Base-by-base conservation (phyloP, 1,140 invertebrate genomes). In the Tachypleus tridentatus region DNA sequence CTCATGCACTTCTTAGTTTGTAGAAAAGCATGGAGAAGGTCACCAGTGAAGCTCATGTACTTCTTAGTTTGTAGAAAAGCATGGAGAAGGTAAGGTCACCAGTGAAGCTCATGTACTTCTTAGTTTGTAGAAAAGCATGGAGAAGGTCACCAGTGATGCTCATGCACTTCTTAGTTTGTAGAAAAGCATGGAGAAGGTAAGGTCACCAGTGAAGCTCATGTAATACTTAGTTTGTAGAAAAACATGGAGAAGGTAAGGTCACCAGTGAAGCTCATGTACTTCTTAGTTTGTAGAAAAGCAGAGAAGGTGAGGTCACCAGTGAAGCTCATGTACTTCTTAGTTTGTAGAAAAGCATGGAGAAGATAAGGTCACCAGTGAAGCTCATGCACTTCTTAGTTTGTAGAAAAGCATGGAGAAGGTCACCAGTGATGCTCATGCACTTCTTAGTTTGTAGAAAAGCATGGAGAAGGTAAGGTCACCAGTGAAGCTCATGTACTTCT, bases 341-440 rank as follows among this genome's bases (percentile, higher is more conserved):
- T 96, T 92, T 81, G 84, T 90, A 58, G 94, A 97, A 68, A 85
- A 93, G 75, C 87, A 96, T 75, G 93, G 93, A 64, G 93, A 97
- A 85, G 90, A 62, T 67, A 64, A 54, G 29, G 29, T 29, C 29
- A 29, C 29, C 29, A 29, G 29, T 29, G 29, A 29, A 29, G 29
- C 29, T 29, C 29, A 29, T 29, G 29, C 2, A 29, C 29, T 29
- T 29, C 29, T 29, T 29, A 94, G 74, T 96, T 92, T 81, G 84
- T 90, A 58, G 94, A 97, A 68, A 85, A 93, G 75, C 87, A 96
- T 75, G 93, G 93, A 64, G 93, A 97, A 85, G 90, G 66, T 67
- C 29, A 29, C 29, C 29, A 29, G 29, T 29, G 29, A 29, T 1
- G 29, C 29, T 29, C 29, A 29, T 29, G 29, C 2, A 29, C 29